A percentile compares a stretch with the other conserved stretches of the same genome.
Conservation (phyloP, 2,113 vertebrate species). For the Phainopepla nitens region DNA sequence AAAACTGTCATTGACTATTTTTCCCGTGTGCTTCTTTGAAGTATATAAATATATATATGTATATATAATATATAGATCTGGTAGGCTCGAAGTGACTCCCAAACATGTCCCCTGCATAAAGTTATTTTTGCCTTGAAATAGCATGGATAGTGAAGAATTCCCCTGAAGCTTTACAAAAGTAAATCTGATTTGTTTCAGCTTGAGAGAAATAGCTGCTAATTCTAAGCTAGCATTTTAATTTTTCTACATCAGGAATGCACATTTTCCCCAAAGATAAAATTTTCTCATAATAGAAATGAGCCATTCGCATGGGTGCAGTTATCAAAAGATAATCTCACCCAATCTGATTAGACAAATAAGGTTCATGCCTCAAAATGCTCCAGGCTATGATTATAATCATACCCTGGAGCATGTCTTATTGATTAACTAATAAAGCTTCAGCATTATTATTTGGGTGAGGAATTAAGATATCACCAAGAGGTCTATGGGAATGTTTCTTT, state of each 20-base stretch:
- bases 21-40: neutral
- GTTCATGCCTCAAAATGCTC: conserved; percentile 65
- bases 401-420: conserved; percentile 67
- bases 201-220: conserved; percentile 55
- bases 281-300: conserved; percentile 67
- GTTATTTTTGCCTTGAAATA: conserved; percentile 15
- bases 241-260: conserved; percentile 52
- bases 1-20: neutral
- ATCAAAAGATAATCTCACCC: conserved; percentile 70
- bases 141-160: neutral
- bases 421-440: conserved; percentile 72
- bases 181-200: conserved; percentile 20
- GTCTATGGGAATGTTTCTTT: conserved; percentile 23
- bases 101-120: neutral
- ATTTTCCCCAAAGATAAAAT: conserved; percentile 59
- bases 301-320: conserved; percentile 61
- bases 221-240: conserved; percentile 54
- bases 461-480: conserved; percentile 26
- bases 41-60: neutral
- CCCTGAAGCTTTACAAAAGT: neutral
- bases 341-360: conserved; percentile 68
- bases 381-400: conserved; percentile 69
- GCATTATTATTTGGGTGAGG: conserved; percentile 54
- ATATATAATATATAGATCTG: neutral
- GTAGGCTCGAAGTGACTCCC: neutral